Evolutionary conservation across 2,888 invertebrate species (phyloP).

Genomic region (Acleris cristana): DNA sequence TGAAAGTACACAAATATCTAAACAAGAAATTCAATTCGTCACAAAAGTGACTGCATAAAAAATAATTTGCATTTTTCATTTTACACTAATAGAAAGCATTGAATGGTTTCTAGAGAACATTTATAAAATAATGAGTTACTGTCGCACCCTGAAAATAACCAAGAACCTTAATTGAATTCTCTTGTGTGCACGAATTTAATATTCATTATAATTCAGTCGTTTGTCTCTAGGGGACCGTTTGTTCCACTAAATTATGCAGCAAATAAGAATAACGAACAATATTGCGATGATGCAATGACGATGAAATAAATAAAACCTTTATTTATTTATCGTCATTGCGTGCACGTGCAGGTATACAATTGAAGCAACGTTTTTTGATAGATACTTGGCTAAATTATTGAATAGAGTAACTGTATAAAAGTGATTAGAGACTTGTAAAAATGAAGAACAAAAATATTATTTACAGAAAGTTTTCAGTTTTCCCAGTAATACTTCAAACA

Average conservation of each 20-base stretch:
- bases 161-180: constrained; percentile 30
- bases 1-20: not conserved
- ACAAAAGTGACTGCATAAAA: not conserved
- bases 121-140: constrained; percentile 17
- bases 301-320: too few relatives aligned
- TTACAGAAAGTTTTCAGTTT: too few relatives aligned
- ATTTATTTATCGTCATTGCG: too few relatives aligned
- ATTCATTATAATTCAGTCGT: constrained; percentile 32
- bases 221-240: constrained; percentile 23
- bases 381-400: too few relatives aligned
- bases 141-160: constrained; percentile 14
- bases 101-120: not conserved
- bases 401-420: too few relatives aligned
- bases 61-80: not conserved
- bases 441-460: too few relatives aligned
- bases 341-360: too few relatives aligned
- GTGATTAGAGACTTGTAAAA: too few relatives aligned
- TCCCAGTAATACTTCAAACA: too few relatives aligned
- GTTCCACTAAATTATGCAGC: constrained; percentile 25
- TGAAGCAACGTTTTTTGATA: too few relatives aligned
- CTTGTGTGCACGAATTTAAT: constrained; percentile 27
- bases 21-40: not conserved
- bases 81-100: not conserved
- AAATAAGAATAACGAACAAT: constrained; percentile 15
- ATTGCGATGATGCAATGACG: not conserved